Evolutionary conservation across 1,140 invertebrate species (phyloP).

Genomic region (Caenorhabditis remanei): DNA sequence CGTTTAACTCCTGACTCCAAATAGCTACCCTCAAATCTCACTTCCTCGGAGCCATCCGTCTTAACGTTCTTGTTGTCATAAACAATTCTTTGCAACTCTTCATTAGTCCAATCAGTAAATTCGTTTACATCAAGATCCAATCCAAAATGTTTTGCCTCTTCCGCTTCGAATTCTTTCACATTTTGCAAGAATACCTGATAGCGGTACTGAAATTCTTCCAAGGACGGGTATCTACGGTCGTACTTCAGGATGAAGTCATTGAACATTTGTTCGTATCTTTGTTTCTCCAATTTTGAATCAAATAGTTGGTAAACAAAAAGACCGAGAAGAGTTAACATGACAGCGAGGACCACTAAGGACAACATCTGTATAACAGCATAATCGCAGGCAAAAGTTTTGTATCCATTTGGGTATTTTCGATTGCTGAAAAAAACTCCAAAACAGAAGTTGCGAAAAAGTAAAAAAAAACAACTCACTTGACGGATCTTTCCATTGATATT

Average conservation of each 20-base stretch:
- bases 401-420: background rate
- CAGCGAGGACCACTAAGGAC: background rate
- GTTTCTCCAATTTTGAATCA: background rate
- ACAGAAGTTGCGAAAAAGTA: background rate
- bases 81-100: slow-evolving; percentile 34
- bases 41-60: background rate
- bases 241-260: slow-evolving; percentile 41
- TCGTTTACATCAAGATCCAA: slow-evolving; percentile 55
- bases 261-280: background rate
- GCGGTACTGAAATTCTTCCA: slow-evolving; percentile 8
- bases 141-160: slow-evolving; percentile 41
- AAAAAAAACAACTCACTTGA: background rate
- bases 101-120: slow-evolving; percentile 54
- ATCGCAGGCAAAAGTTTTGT: background rate
- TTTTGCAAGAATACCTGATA: slow-evolving; percentile 45
- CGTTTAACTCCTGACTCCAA: slow-evolving; percentile 1
- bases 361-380: background rate
- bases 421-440: background rate
- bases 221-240: slow-evolving; percentile 1
- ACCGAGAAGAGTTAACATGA: background rate
- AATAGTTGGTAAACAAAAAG: background rate
- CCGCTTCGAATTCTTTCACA: slow-evolving; percentile 54
- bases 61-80: background rate
- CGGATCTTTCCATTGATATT: background rate
- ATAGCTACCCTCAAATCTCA: slow-evolving; percentile 1